phyloP scores from a whole-genome alignment of 2,888 invertebrate species.

The Pachydiplax longipennis region DNA sequence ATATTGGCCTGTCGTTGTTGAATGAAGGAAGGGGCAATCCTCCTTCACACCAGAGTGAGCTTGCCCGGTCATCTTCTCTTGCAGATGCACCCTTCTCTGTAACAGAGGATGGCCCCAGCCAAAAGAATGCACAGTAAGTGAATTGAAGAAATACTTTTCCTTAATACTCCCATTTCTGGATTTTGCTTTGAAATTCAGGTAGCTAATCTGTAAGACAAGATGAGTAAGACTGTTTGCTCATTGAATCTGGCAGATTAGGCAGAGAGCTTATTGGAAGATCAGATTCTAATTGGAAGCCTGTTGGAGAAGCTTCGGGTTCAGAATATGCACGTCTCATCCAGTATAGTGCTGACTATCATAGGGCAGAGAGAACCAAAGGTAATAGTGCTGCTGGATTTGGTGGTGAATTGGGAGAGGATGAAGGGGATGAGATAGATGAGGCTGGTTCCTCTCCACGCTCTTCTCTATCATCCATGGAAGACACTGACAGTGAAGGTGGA shows the following conservation, averaged over 20 bases:
- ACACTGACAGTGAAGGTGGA: slow-evolving; percentile 51
- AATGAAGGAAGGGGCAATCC: slow-evolving; percentile 45
- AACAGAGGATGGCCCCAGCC: neutral
- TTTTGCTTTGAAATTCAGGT: too few species aligned
- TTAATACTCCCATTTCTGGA: too few species aligned
- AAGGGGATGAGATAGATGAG: slow-evolving; percentile 56
- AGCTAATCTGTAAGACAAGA: too few species aligned
- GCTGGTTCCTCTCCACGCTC: slow-evolving; percentile 20
- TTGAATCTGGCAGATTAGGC: slow-evolving; percentile 52
- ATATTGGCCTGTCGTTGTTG: neutral
- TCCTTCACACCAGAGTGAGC: slow-evolving; percentile 43
- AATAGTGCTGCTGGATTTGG: slow-evolving; percentile 55
- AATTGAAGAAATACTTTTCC: too few species aligned
- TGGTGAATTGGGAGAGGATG: slow-evolving; percentile 56
- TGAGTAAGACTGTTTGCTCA: neutral
- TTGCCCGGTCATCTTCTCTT: slow-evolving; percentile 13
- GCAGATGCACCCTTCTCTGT: neutral
- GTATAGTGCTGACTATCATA: slow-evolving; percentile 70
- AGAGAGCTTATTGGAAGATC: too few species aligned
- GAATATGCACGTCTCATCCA: slow-evolving; percentile 67
- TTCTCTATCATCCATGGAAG: slow-evolving; percentile 45
- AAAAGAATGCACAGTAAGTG: neutral
- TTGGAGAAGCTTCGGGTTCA: slow-evolving; percentile 57
- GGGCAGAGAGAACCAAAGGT: slow-evolving; percentile 61
- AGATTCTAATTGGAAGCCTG: slow-evolving; percentile 59